These are phyloP conservation scores for Samia ricini DNA, from an alignment of 1,140 invertebrate genomes.

Conservation along the genomic window DNA sequence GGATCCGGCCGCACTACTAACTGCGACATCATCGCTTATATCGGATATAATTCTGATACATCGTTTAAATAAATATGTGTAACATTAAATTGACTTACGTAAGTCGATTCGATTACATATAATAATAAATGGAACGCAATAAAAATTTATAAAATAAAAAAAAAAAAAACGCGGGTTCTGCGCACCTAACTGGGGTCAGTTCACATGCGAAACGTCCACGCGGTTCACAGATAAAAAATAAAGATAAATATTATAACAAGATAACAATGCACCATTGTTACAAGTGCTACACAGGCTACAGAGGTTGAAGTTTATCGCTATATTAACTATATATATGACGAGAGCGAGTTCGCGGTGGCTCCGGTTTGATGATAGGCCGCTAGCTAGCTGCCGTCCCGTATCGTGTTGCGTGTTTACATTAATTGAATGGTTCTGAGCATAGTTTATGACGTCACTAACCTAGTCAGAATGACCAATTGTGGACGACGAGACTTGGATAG, in stretches of 20 bases:
- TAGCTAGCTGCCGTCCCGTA: conserved; percentile 1
- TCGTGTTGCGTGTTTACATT: too few relatives aligned
- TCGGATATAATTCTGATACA: too few relatives aligned
- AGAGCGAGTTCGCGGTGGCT: neutral
- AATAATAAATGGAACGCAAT: neutral
- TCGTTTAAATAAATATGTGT: too few relatives aligned
- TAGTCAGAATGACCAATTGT: too few relatives aligned
- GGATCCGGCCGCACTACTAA: too few relatives aligned
- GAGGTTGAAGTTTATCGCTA: neutral
- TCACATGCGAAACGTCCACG: conserved; percentile 1
- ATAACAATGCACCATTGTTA: conserved; percentile 7
- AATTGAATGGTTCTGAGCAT: too few relatives aligned
- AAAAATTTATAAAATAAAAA: neutral
- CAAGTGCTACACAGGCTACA: neutral
- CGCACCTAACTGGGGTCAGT: neutral
- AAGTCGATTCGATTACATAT: neutral
- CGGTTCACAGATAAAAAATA: neutral
- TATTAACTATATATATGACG: neutral
- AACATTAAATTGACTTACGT: neutral
- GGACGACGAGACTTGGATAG: too few relatives aligned
- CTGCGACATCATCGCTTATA: too few relatives aligned
- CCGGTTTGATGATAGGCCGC: neutral
- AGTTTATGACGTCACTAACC: too few relatives aligned
- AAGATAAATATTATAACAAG: neutral
- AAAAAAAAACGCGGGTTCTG: neutral